Percentiles rank a stretch among this genome's conserved stretches.
phyloP scores from a whole-genome alignment of 2,113 vertebrate species.

The Bucco capensis region DNA sequence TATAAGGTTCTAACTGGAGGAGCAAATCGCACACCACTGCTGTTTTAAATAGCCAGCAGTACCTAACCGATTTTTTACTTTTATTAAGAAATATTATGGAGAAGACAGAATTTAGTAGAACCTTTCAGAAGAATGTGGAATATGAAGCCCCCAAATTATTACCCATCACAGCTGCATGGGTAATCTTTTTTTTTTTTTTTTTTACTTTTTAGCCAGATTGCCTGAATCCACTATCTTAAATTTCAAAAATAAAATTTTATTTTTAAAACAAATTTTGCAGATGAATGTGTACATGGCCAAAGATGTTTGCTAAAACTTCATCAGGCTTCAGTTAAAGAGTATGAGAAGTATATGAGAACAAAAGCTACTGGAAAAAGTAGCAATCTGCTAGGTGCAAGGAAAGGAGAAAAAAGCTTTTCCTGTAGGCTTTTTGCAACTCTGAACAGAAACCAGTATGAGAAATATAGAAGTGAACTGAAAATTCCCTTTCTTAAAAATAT shows the following conservation, averaged over 20 bases:
- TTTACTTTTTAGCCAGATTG: not conserved
- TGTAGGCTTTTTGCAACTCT: not conserved
- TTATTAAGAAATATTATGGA: not conserved
- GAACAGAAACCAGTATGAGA: not conserved
- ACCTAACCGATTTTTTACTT: not conserved
- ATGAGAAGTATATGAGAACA: not conserved
- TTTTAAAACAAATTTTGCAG: not conserved
- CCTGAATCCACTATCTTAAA: not conserved
- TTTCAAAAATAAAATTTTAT: not conserved
- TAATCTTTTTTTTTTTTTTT: not conserved
- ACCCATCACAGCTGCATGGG: not conserved
- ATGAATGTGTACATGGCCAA: accelerated
- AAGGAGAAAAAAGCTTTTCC: not conserved
- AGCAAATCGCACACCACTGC: no score
- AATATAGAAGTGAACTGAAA: not conserved
- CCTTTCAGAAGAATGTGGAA: not conserved
- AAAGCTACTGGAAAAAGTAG: not conserved
- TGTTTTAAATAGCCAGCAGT: not conserved
- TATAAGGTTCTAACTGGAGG: no score
- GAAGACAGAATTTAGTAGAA: not conserved
- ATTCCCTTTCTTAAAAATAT: no score
- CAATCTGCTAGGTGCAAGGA: not conserved
- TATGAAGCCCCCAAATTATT: not conserved
- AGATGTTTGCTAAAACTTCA: not conserved
- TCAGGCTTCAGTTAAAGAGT: not conserved